phyloP scores from a whole-genome alignment of 2,113 vertebrate genomes.

The Albula goreensis region DNA sequence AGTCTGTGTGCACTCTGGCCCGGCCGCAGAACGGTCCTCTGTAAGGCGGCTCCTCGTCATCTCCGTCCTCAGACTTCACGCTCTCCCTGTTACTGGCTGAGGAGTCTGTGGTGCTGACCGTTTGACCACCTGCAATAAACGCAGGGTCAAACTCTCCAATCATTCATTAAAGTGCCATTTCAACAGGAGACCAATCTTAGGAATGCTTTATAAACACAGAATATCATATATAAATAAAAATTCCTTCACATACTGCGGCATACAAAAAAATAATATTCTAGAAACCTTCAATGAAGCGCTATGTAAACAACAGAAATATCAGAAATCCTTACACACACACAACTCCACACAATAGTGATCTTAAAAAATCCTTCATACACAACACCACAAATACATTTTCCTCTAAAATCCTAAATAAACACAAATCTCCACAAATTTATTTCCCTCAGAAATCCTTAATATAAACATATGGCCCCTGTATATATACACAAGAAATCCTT shows the following conservation, averaged over 20 bases:
- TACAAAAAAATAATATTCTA: too few relatives aligned
- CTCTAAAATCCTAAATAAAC: too few relatives aligned
- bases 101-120: slow-evolving; percentile 96
- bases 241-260: too few relatives aligned
- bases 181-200: background rate
- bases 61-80: slow-evolving; percentile 95
- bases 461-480: background rate
- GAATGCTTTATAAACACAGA: background rate
- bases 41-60: slow-evolving; percentile 93
- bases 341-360: too few relatives aligned
- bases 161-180: background rate
- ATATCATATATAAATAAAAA: background rate
- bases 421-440: background rate
- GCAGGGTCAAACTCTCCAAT: background rate
- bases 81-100: slow-evolving; percentile 97
- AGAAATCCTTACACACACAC: too few relatives aligned
- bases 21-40: slow-evolving; percentile 96
- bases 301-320: too few relatives aligned
- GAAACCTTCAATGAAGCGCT: too few relatives aligned
- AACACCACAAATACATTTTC: background rate
- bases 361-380: too few relatives aligned
- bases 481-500: too few relatives aligned
- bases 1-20: slow-evolving; percentile 93
- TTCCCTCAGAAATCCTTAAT: background rate
- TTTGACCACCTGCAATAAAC: slow-evolving; percentile 84